Base-by-base conservation (phyloP, 2,113 vertebrate genomes). In the Oncorhynchus keta region DNA sequence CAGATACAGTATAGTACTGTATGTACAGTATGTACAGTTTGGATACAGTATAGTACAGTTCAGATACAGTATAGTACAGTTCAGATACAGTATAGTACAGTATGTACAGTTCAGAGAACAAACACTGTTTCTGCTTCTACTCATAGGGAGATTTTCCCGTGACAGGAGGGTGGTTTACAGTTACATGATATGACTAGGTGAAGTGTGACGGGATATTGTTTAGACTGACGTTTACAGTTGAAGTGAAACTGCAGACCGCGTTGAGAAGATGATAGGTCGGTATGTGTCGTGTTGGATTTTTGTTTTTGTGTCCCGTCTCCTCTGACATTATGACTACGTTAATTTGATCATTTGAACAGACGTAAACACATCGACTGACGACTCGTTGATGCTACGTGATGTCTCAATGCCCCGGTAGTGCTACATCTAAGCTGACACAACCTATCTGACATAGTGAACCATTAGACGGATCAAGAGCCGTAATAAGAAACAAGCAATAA, bases 121-220 rank as follows among this genome's bases (percentile, higher is more conserved):
- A n/a, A n/a, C n/a, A n/a, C n/a, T n/a, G n/a, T n/a, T n/a, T n/a
- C n/a, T n/a, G n/a, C n/a, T n/a, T n/a, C n/a, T n/a, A n/a, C n/a
- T n/a, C n/a, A n/a, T n/a, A n/a, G n/a, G n/a, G n/a, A n/a, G n/a
- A n/a, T n/a, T 26, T 87, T 92, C 84, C 86, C 83, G 82, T 89
- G 87, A 90, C 84, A 85, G 68, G 69, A 83, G 5, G 2, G 28
- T 83, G 55, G 80, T 85, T 87, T 92, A 86, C 87, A 90, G 89
- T 89, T 92, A 90, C 81, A 81, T 2, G 83, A 61, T 76, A 9
- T 80, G 45, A 72, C 65, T 57, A 24, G 28, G 59, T 4, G 30
- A 1, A 35, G 35, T 76, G 35, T 62, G 77, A 73, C 79, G 1
- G 49, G 49, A 51, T 51, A 1, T 68, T 73, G 65, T 82, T 76